Base-by-base conservation (phyloP, 2,888 invertebrate species). In the Drosophila paracracens region DNA sequence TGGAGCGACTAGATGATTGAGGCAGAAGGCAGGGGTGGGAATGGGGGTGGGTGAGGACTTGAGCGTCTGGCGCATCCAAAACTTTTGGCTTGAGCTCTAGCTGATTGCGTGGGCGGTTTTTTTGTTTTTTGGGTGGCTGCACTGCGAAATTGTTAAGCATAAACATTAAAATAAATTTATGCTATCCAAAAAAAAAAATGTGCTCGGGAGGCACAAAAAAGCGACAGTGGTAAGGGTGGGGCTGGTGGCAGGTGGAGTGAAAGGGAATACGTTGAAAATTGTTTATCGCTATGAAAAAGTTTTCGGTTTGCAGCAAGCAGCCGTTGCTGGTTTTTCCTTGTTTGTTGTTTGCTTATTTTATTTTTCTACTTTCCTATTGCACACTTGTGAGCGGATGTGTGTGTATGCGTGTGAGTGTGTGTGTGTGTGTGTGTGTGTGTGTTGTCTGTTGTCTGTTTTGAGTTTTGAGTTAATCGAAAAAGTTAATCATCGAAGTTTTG, bases 101-200 rank as follows among this genome's bases (percentile, higher is more conserved):
- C 79, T 74, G 82, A 79, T 81, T 82, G 75, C 64, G 67, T 62
- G 76, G 60, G 62, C 58, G 63, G 33, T 25, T 51, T 11, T 11
- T 10, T 29, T 10, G 1, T 27, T 29, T 51, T 53, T 54, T 38
- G 69, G 56, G 38, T 54, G 68, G 69, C 60, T 74, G 74, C 85
- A 82, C 59, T 77, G 71, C 56, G 53, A 81, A 89, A 90, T 90
- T 88, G 89, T 90, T 89, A 83, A 87, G 89, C 88, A 89, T 74
- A 89, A 84, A 73, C 89, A 90, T 89, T 87, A 90, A 90, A 87
- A 90, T 90, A 90, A 90, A 87, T 87, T 88, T 87, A 87, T 87
- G 87, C 90, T 76, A 79, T 81, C 68, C 33, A 82, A 78, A 75
- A 83, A 73, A 56, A 33, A 43, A 43, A 29, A 25, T 46, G n/a